Conservation (phyloP, 2,888 invertebrate genomes). For the Clostera curtula region DNA sequence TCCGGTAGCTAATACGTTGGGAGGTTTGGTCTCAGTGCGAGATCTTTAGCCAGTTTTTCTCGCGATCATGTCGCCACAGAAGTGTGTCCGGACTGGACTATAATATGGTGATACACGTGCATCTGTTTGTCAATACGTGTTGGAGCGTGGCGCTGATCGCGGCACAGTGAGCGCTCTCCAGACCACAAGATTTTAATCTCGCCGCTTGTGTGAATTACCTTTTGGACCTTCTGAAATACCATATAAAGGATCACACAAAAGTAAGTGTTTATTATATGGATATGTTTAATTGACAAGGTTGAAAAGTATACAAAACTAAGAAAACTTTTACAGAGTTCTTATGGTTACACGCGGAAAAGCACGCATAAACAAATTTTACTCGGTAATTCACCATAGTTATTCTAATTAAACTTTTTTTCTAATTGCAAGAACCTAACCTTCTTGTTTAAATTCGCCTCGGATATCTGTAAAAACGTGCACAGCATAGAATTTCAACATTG, state of each 20-base stretch:
- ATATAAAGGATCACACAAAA: constrained; percentile 14
- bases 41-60: constrained; percentile 26
- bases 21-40: constrained; percentile 9
- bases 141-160: constrained; percentile 38
- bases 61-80: constrained; percentile 22
- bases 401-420: too few relatives aligned
- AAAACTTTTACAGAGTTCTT: constrained; percentile 23
- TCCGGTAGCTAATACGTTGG: not conserved
- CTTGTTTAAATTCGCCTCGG: too few relatives aligned
- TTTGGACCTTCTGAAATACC: constrained; percentile 3
- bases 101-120: constrained; percentile 25
- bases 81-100: constrained; percentile 25
- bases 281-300: not conserved
- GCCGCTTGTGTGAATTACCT: constrained; percentile 30
- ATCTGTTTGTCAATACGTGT: constrained; percentile 37
- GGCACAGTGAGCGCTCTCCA: constrained; percentile 25
- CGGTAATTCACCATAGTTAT: too few relatives aligned
- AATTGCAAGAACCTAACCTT: too few relatives aligned
- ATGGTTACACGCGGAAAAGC: too few relatives aligned
- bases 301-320: constrained; percentile 27
- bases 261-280: constrained; percentile 9
- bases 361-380: too few relatives aligned
- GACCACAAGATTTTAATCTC: constrained; percentile 16
- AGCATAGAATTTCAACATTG: too few relatives aligned
- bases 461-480: too few relatives aligned